phyloP scores from a whole-genome alignment of 2,797 vertebrate genomes.

The Sparidentex hasta region DNA sequence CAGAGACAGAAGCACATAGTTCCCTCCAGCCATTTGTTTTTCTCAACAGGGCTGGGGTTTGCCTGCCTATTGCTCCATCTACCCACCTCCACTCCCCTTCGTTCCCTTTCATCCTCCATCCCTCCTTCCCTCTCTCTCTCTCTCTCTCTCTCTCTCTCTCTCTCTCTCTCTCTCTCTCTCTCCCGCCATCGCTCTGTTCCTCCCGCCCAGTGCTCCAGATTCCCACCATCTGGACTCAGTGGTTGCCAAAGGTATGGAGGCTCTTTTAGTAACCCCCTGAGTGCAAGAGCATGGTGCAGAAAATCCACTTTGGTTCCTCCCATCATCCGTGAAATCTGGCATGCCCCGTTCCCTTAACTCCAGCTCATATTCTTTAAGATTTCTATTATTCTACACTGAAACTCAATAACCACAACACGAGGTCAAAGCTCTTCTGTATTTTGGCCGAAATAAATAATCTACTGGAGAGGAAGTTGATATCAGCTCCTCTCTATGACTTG shows the following conservation, averaged over 20 bases:
- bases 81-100: conserved; percentile 43
- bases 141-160: conserved; percentile 14
- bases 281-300: conserved; percentile 70
- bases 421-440: conserved; percentile 20
- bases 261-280: conserved; percentile 76
- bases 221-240: conserved; percentile 84
- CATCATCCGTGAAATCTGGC: conserved; percentile 75
- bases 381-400: conserved; percentile 37
- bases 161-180: conserved; percentile 26
- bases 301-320: conserved; percentile 78
- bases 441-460: conserved; percentile 49
- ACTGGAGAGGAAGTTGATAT: conserved; percentile 13
- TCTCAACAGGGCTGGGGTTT: conserved; percentile 59
- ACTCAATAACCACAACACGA: conserved; percentile 30
- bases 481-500: conserved; percentile 6
- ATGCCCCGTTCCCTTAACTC: conserved; percentile 43
- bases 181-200: conserved; percentile 43
- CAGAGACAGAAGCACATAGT: conserved; percentile 56
- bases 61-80: conserved; percentile 50
- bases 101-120: conserved; percentile 62
- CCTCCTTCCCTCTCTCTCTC: conserved; percentile 47
- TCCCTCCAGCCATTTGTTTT: conserved; percentile 76
- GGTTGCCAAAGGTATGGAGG: conserved; percentile 84
- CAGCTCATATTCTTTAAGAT: conserved; percentile 43
- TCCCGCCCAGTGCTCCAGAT: conserved; percentile 79